Conservation (phyloP, 2,888 invertebrate genomes). For the Yponomeuta malinellus region DNA sequence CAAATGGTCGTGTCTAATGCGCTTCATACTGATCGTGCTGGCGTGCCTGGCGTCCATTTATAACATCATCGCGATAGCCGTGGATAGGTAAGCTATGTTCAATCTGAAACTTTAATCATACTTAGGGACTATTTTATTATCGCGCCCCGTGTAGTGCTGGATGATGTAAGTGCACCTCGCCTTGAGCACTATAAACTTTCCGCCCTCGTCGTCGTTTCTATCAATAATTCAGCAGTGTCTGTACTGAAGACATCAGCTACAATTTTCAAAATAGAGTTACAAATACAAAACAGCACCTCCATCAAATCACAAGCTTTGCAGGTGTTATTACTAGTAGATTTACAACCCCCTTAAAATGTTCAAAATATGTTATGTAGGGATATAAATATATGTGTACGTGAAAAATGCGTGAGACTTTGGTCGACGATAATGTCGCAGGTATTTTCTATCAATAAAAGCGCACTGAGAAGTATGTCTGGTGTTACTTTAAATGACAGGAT, state of each 20-base stretch:
- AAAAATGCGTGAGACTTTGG: no score
- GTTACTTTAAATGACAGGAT: no score
- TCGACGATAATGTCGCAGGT: neutral
- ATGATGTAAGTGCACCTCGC: constrained; percentile 28
- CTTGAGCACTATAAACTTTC: neutral
- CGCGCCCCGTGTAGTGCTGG: constrained; percentile 38
- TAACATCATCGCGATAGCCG: constrained; percentile 86
- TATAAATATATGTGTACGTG: no score
- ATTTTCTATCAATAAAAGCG: no score
- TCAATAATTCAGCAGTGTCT: neutral
- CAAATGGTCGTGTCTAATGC: constrained; percentile 79
- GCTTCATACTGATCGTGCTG: constrained; percentile 84
- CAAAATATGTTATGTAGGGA: no score
- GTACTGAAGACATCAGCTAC: neutral
- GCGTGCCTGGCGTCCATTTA: constrained; percentile 87
- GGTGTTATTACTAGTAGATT: no score
- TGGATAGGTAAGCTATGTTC: constrained; percentile 74
- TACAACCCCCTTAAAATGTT: no score
- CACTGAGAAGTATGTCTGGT: no score
- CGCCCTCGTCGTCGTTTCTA: neutral
- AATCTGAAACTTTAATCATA: constrained; percentile 22
- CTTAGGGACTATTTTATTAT: constrained; percentile 13
- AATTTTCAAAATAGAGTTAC: no score
- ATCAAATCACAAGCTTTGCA: no score
- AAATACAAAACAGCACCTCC: no score